Base-by-base conservation (phyloP, 2,797 vertebrate genomes). In the Rhodeus uyekii region DNA sequence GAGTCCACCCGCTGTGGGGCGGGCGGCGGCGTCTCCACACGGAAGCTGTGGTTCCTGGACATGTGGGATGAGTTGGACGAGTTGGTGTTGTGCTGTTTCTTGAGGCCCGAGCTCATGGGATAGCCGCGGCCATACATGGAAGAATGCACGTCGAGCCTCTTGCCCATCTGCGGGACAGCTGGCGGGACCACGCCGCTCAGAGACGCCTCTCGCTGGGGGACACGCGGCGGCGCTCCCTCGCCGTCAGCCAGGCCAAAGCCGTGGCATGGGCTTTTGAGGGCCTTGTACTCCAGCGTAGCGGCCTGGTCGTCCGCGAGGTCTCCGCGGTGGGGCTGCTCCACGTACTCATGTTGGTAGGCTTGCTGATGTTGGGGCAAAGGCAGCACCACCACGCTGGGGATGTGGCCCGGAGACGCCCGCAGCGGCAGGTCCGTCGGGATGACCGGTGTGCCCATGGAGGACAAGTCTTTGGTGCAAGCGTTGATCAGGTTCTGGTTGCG, bases 401-500 rank as follows among this genome's bases (percentile, higher is more conserved):
- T 99, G 93, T 99, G 97, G 27, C 97, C 97, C 0, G 98, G 98
- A 10, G 98, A 99, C 34, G 96, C 96, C 81, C 97, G 95, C 34
- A 98, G 95, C 0, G 97, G 96, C 81, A 99, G 92, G 88, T 98
- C 97, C 0, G 96, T 97, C n/a, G 97, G 96, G 87, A 99, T 99
- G 48, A 98, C 97, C 0, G 96, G 94, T 0, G 97, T 96, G 42
- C 95, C 96, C 93, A 99, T 96, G 0, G 96, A 92, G 0, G 94
- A 89, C 87, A 99, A 95, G 89, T 99, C 98, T 96, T 99, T 98
- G 53, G 97, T 96, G 90, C 98, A 99, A 83, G 98, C 96, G 0
- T 99, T 99, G 91, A 99, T 99, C 81, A 99, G 94, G 90, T 99
- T 99, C 94, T 99, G 98, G 90, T 97, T 99, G 85, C 97, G 92